Evolutionary conservation across 1,140 invertebrate genomes (phyloP).

Genomic region (Hormaphis cornu): DNA sequence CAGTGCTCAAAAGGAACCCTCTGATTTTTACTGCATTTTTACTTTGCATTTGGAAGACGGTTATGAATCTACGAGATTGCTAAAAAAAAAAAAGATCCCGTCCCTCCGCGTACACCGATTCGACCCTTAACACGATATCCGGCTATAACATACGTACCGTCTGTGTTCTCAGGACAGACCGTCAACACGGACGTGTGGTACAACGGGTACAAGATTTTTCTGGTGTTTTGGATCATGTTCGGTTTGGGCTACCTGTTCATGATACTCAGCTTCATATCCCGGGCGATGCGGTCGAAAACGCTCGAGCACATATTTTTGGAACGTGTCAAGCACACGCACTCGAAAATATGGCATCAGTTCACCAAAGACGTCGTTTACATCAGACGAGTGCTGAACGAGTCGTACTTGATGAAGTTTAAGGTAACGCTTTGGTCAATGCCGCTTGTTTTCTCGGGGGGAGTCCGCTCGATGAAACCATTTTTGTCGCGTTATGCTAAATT

Average conservation of each 20-base stretch:
- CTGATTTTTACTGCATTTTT: no score
- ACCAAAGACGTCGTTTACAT: constrained; percentile 63
- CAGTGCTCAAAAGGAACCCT: no score
- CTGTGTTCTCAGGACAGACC: not conserved
- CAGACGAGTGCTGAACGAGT: constrained; percentile 63
- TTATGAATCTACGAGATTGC: no score
- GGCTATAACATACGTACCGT: not conserved
- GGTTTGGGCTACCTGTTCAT: constrained; percentile 83
- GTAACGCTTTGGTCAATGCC: constrained; percentile 44
- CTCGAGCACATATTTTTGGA: constrained; percentile 64
- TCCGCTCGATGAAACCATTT: no score
- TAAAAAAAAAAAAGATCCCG: no score
- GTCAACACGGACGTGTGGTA: constrained; percentile 43
- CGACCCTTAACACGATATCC: no score
- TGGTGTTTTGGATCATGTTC: constrained; percentile 79
- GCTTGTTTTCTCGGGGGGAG: not conserved
- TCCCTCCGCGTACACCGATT: no score
- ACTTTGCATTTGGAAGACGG: no score
- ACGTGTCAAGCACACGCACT: constrained; percentile 63
- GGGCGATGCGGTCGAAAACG: constrained; percentile 61
- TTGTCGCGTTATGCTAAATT: no score
- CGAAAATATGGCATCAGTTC: constrained; percentile 66
- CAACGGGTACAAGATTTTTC: constrained; percentile 60
- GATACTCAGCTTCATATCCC: constrained; percentile 78
- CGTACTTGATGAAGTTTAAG: constrained; percentile 67